These are phyloP conservation scores for Agelas oroides DNA, from an alignment of 37 sponge, comb jelly and placozoan species.

Conservation along the genomic window DNA sequence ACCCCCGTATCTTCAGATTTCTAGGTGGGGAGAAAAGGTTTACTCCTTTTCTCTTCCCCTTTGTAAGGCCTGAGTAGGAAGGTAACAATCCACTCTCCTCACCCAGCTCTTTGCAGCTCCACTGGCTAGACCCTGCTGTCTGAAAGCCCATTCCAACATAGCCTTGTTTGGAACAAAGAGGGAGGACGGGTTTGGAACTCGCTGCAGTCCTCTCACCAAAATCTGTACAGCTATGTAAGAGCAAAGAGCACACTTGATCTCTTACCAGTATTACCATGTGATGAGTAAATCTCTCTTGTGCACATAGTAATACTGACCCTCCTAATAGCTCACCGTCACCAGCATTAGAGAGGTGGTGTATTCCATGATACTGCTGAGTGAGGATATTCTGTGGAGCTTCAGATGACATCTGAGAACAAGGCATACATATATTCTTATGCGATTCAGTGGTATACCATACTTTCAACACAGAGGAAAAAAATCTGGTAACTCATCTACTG, in stretches of 20 bases:
- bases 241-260: too few relatives aligned
- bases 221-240: background rate
- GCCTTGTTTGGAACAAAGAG: constrained; percentile 19
- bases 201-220: constrained; percentile 26
- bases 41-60: too few relatives aligned
- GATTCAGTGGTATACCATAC: too few relatives aligned
- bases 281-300: too few relatives aligned
- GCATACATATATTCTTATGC: background rate
- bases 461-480: too few relatives aligned
- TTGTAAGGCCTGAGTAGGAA: too few relatives aligned
- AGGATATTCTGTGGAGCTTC: background rate
- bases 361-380: background rate
- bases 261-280: too few relatives aligned
- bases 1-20: background rate
- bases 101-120: constrained; percentile 15
- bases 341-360: background rate
- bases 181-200: constrained; percentile 5
- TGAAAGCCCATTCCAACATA: constrained; percentile 17
- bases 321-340: background rate
- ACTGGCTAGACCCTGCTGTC: background rate
- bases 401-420: background rate
- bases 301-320: background rate
- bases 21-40: too few relatives aligned
- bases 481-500: too few relatives aligned
- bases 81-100: too few relatives aligned